Percentiles rank a stretch among this genome's conserved stretches.
Conservation (phyloP, 2,113 vertebrate species). For the Bubo bubo region DNA sequence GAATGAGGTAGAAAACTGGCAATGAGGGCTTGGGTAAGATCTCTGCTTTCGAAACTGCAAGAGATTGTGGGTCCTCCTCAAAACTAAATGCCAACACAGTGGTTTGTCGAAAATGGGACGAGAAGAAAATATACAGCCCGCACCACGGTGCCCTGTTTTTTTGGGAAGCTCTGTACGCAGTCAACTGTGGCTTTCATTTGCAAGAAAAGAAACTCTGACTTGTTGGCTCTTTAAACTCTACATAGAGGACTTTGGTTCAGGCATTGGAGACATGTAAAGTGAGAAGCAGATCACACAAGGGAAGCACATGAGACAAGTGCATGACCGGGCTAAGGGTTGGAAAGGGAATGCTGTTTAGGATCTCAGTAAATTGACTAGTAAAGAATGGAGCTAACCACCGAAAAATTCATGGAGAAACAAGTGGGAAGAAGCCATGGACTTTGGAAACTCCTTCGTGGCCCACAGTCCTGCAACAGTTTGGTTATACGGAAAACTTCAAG, state of each 20-base stretch:
- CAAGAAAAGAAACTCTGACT: neutral
- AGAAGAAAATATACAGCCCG: neutral
- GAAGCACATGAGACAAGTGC: neutral
- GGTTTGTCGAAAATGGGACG: neutral
- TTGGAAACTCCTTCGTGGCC: neutral
- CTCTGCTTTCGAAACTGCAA: neutral
- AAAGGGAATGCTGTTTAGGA: neutral
- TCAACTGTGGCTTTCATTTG: neutral
- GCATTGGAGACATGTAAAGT: neutral
- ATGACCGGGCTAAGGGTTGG: neutral
- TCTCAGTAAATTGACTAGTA: neutral
- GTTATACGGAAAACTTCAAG: neutral
- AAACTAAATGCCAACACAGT: neutral
- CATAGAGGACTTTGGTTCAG: neutral
- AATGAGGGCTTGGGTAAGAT: neutral
- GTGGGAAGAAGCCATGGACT: neutral
- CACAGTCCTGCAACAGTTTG: neutral
- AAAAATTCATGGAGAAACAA: neutral
- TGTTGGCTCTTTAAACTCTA: neutral
- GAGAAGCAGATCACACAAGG: neutral
- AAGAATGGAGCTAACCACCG: neutral
- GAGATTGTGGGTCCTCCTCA: neutral
- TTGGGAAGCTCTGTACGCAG: neutral
- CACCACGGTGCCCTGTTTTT: neutral
- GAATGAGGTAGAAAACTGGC: neutral